Base-by-base conservation (phyloP, 1,140 invertebrate species). In the Tetramorium simillimum region DNA sequence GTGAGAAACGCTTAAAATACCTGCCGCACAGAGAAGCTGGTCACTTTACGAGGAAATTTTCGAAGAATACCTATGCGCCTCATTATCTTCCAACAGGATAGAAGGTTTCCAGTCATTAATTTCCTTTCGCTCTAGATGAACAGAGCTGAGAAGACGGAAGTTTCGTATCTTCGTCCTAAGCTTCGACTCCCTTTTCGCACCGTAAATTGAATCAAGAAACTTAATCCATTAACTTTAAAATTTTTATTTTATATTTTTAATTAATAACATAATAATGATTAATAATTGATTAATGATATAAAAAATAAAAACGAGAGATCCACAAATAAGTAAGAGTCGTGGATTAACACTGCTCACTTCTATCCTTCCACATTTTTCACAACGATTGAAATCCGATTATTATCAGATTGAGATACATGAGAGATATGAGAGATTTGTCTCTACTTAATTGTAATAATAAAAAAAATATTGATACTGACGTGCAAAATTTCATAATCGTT, bases 21-120 rank as follows among this genome's bases (percentile, higher is more conserved):
- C 46, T 56, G 28, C 63, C 14, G 62, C n/a, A 56, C 62, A 21
- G 28, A 60, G 53, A 84, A 84, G n/a, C 53, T 62, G 33, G 14
- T 70, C 37, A 73, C 28, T 84, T 84, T 84, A 84, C 56, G 37
- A 84, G 80, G 63, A 67, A 73, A 73, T 60, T 84, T 73, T 84
- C 53, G 80, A 72, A 10, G 80, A 73, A 84, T 84, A 81, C 46
- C 62, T 69, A 84, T 60, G 24, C 24, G 21, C 40, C 46, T 84
- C 40, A 84, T 73, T 84, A 84, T 84, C 43, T 46, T 4, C n/a
- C 43, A 37, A 18, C 62, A n/a, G 37, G 12, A 69, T 72, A 43
- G 12, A 24, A 72, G 51, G n/a, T 46, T 3, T 49, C 9, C 49
- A 28, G 37, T 58, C 40, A 73, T 82, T 82, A 73, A 82, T 81